Evolutionary conservation across 2,113 vertebrate genomes (phyloP), one percentile per base, ranked within the genome.

Genomic region (Oplegnathus fasciatus): DNA sequence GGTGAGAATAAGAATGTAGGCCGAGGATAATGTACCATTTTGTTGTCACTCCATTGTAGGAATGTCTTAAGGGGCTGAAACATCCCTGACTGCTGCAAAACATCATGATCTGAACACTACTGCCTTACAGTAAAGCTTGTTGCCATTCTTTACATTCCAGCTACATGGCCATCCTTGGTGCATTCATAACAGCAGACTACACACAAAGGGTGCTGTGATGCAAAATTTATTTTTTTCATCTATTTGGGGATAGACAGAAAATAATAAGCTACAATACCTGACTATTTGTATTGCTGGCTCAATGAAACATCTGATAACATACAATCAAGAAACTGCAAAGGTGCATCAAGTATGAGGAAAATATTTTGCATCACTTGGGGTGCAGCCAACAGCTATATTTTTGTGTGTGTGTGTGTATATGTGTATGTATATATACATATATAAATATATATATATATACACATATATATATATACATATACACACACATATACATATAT

Each of bases 71-170:
- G 30, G 5, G 20, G 78, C 58, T 54, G 40, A 66, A 71, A 58
- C 78, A 70, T 60, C 10, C 62, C 55, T 55, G 40, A 54, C 32
- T 26, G n/a, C n/a, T 62, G 52, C 9, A 79, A 42, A 69, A 61
- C 64, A 80, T 50, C n/a, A 58, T 40, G 50, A 62, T 54, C 20
- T 32, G 57, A 30, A 48, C 32, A 66, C 15, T 40, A 11, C 17
- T 3, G 34, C 5, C 6, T 61, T 54, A 52, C 13, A 34, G 50
- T 30, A 15, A 75, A 62, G 34, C 30, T 2, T 6, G 32, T 20
- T 32, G 24, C 11, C 37, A 48, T 48, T 58, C 46, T 66, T 76
- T 18, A 37, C 9, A 75, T 55, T 74, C 42, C 32, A 58, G 20
- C 52, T n/a, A 32, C 26, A 72, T 8, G 30, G 22, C 6, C n/a